Evolutionary conservation across 2,797 vertebrate genomes (phyloP), one percentile per base, ranked within the genome.

Genomic region (Sphaeramia orbicularis): DNA sequence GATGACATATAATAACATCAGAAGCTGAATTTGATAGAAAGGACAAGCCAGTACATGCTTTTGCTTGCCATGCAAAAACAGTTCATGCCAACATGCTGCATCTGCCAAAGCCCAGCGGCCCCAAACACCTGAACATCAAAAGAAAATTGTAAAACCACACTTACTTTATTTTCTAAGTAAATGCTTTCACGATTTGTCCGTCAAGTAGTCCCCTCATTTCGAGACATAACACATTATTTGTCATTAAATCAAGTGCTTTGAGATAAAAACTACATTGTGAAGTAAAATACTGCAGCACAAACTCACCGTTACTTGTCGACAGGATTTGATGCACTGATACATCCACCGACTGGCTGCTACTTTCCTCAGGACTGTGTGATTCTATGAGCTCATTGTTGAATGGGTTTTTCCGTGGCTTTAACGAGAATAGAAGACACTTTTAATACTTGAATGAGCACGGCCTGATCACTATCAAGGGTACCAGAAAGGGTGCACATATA

Each of bases 321-420:
- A 78, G 83, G 68, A 68, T 75, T 54, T 80, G 76, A 76, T 64
- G 73, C 52, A 15, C 21, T 6, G 60, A 49, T 86, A 60, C 84
- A 50, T 78, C 78, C 76, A 78, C 61, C 15, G 79, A 60, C 19
- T 48, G 80, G 27, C 12, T 41, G 7, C 48, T 71, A 48, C 84
- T 36, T 35, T 69, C 80, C 41, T 84, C 85, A 59, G 40, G 37
- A 16, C 27, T 37, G 21, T 76, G 83, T 61, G 19, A 73, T 55
- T 52, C 67, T 16, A 45, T 11, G 32, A n/a, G 45, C 1, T 82
- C 85, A 21, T 30, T 90, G 89, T 96, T 95, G 86, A 98, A 98
- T 0, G 96, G 96, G 87, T 98, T 99, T 90, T 89, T 92, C 81
- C 96, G 96, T 89, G 90, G 88, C 95, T 96, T 75, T 42, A 90